Evolutionary conservation across 2,113 vertebrate genomes (phyloP).

Genomic region (Perognathus longimembris): DNA sequence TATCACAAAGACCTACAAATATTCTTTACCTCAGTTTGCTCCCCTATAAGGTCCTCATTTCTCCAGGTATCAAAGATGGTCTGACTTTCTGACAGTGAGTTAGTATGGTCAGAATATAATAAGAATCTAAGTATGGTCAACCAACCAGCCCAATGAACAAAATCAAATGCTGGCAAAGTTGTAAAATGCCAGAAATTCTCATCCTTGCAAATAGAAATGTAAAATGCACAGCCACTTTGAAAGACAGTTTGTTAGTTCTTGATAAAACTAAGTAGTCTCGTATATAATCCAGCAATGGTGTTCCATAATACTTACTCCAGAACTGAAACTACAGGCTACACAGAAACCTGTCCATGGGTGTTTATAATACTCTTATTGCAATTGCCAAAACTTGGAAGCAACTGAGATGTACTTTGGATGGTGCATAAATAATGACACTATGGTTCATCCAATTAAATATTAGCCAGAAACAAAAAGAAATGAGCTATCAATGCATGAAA

Average conservation of each 20-base stretch:
- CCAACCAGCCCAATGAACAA: background rate
- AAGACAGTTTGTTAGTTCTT: background rate
- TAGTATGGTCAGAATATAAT: background rate
- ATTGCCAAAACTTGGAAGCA: conserved; percentile 10
- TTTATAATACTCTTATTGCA: conserved; percentile 41
- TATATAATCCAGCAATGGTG: background rate
- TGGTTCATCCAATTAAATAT: background rate
- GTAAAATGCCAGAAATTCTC: background rate
- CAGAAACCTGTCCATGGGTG: background rate
- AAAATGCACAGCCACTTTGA: conserved; percentile 12
- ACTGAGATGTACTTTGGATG: conserved; percentile 16
- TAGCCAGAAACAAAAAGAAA: background rate
- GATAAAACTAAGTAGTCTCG: conserved; percentile 3
- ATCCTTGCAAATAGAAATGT: background rate
- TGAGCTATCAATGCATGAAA: background rate
- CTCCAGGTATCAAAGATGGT: background rate
- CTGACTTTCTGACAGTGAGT: conserved; percentile 27
- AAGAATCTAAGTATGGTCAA: background rate
- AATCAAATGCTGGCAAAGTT: background rate
- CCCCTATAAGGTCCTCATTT: background rate
- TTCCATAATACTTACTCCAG: background rate
- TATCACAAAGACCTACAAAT: background rate
- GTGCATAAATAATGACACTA: conserved; percentile 1
- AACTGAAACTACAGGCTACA: background rate
- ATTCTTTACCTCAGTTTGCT: background rate